Conservation (phyloP, 2,888 invertebrate species). For the Lagria hirta region DNA sequence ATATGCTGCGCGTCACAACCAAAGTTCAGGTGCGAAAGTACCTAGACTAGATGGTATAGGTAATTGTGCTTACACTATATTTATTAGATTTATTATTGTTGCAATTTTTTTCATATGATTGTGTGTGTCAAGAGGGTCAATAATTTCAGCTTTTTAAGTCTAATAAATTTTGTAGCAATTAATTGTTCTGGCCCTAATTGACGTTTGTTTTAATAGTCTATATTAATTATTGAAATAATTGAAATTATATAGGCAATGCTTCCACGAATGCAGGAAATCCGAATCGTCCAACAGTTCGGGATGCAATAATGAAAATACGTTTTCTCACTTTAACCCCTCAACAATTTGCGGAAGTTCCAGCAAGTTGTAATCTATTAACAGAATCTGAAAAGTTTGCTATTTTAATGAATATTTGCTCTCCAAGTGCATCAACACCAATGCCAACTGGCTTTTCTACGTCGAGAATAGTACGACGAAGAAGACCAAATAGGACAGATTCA, state of each 20-base stretch:
- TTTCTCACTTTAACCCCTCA: constrained; percentile 78
- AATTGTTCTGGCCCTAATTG: not conserved
- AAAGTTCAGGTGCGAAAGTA: constrained; percentile 56
- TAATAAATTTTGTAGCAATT: constrained; percentile 1
- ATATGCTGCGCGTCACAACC: constrained; percentile 63
- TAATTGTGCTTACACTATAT: constrained; percentile 47
- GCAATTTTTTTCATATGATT: constrained; percentile 22
- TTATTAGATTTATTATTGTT: constrained; percentile 36
- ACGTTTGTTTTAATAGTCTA: not conserved
- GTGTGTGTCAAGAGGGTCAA: constrained; percentile 9
- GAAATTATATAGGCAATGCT: constrained; percentile 30
- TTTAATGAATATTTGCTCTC: constrained; percentile 79
- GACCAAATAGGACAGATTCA: constrained; percentile 21
- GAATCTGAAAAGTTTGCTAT: constrained; percentile 79
- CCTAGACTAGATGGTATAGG: constrained; percentile 54
- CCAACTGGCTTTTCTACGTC: constrained; percentile 71
- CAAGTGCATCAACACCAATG: constrained; percentile 68
- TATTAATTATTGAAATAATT: too few species aligned
- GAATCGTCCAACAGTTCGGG: constrained; percentile 57
- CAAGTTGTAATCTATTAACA: constrained; percentile 70
- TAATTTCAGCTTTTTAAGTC: constrained; percentile 6
- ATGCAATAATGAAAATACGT: constrained; percentile 74
- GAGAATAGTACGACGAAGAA: constrained; percentile 56
- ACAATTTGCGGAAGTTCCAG: constrained; percentile 82
- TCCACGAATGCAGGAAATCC: constrained; percentile 29